Percentiles rank a stretch among this genome's conserved stretches.
Evolutionary conservation across 2,113 vertebrate genomes (phyloP).

Genomic region (Menidia beryllina): DNA sequence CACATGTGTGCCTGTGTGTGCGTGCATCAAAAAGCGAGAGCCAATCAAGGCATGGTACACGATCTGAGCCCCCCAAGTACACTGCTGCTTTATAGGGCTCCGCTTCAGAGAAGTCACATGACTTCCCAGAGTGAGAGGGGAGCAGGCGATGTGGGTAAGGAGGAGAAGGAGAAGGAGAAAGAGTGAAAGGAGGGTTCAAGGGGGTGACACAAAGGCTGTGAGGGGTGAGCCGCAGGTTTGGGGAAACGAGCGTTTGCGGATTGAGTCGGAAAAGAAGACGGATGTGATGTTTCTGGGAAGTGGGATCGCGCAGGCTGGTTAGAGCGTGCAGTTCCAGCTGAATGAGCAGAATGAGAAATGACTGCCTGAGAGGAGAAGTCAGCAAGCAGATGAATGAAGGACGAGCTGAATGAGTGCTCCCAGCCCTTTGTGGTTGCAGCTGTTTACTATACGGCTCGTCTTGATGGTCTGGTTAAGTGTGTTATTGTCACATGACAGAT

Average conservation of each 20-base stretch:
- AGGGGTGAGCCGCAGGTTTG: conserved; percentile 64
- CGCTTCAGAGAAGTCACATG: conserved; percentile 86
- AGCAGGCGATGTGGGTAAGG: conserved; percentile 47
- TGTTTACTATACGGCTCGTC: conserved; percentile 40
- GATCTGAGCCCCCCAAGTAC: conserved; percentile 76
- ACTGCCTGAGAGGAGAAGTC: conserved; percentile 37
- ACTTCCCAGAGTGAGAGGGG: conserved; percentile 78
- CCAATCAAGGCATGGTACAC: conserved; percentile 65
- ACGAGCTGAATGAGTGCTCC: conserved; percentile 47
- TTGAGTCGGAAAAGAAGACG: conserved; percentile 14
- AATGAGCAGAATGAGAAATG: conserved; percentile 60
- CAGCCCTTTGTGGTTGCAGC: conserved; percentile 30
- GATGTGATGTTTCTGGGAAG: conserved; percentile 44
- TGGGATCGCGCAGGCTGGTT: conserved; percentile 34
- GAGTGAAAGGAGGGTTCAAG: conserved; percentile 65
- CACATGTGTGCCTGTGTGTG: conserved; percentile 36
- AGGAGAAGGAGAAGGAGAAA: conserved; percentile 53
- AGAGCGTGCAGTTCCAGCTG: conserved; percentile 58
- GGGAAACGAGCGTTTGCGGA: conserved; percentile 46
- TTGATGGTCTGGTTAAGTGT: conserved; percentile 54
- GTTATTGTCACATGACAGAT: conserved; percentile 13
- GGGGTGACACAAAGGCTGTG: conserved; percentile 49
- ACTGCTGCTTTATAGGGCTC: conserved; percentile 84
- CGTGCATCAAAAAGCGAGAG: conserved; percentile 45
- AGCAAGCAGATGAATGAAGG: conserved; percentile 44